Conservation (phyloP, 1,140 invertebrate species). For the Apis cerana region DNA sequence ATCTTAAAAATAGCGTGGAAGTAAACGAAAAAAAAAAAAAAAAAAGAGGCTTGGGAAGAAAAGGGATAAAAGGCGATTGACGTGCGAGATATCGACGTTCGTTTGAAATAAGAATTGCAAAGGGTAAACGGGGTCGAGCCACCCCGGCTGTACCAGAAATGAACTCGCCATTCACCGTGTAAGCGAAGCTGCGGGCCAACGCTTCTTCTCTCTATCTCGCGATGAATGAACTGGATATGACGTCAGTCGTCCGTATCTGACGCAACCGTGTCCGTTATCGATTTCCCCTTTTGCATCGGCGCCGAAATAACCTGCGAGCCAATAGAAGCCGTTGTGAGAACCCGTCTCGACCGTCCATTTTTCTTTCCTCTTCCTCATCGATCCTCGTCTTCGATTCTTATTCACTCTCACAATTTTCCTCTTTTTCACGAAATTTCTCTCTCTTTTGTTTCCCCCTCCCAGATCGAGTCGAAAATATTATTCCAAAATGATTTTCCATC, state of each 20-base stretch:
- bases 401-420: not conserved
- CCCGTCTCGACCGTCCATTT: not conserved
- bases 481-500: no score
- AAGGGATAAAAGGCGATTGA: not conserved
- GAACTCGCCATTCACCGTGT: not conserved
- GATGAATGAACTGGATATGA: conserved; percentile 48
- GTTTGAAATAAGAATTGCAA: not conserved
- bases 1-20: no score
- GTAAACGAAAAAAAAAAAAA: not conserved
- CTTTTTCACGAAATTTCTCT: no score
- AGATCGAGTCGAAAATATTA: no score
- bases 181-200: conserved; percentile 7
- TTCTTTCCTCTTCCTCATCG: no score
- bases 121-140: not conserved
- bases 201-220: conserved; percentile 8
- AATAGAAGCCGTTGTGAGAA: not conserved
- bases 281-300: conserved; percentile 24
- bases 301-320: conserved; percentile 4
- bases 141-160: not conserved
- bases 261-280: conserved; percentile 24
- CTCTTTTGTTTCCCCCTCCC: not conserved
- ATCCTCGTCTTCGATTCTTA: not conserved
- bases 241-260: conserved; percentile 27
- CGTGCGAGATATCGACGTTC: not conserved
- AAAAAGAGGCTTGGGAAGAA: not conserved